A percentile compares a stretch with the other conserved stretches of the same genome.
These are phyloP conservation scores for Harpalus rufipes DNA, from an alignment of 2,888 invertebrate species.

Conservation along the genomic window DNA sequence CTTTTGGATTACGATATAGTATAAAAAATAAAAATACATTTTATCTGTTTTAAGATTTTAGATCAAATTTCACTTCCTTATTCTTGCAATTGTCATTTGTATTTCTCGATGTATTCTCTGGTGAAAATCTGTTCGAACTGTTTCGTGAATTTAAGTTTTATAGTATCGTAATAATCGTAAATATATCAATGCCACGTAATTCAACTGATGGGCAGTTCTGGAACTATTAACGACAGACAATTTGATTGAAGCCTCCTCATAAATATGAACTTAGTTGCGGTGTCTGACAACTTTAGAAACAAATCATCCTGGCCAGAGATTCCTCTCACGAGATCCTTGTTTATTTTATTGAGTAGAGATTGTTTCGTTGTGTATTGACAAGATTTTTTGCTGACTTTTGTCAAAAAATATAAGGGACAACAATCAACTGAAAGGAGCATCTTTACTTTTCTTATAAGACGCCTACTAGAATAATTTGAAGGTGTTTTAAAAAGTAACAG, in stretches of 20 bases:
- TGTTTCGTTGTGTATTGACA: too few species aligned
- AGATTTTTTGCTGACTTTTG: too few species aligned
- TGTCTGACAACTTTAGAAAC: slow-evolving; percentile 6
- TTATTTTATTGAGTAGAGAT: slow-evolving; percentile 4
- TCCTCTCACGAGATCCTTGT: slow-evolving; percentile 14
- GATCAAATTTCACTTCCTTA: too few species aligned
- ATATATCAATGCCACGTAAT: slow-evolving; percentile 23
- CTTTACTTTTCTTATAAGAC: too few species aligned
- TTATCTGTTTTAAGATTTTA: too few species aligned
- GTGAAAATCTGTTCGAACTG: not conserved
- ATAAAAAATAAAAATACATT: too few species aligned
- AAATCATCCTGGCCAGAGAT: not conserved
- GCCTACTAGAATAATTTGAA: too few species aligned
- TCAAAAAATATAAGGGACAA: too few species aligned
- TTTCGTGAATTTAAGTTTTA: not conserved
- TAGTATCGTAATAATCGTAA: slow-evolving; percentile 3
- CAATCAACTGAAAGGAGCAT: too few species aligned
- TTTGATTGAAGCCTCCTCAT: slow-evolving; percentile 10
- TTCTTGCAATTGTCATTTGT: not conserved
- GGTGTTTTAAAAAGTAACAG: too few species aligned
- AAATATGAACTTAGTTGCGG: slow-evolving; percentile 25
- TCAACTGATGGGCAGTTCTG: not conserved
- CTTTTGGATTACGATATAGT: too few species aligned
- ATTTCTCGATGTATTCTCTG: not conserved
- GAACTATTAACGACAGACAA: slow-evolving; percentile 26